Percentiles rank a stretch among this genome's conserved stretches.
Evolutionary conservation across 2,113 vertebrate species (phyloP).

Genomic region (Amphiprion ocellaris): DNA sequence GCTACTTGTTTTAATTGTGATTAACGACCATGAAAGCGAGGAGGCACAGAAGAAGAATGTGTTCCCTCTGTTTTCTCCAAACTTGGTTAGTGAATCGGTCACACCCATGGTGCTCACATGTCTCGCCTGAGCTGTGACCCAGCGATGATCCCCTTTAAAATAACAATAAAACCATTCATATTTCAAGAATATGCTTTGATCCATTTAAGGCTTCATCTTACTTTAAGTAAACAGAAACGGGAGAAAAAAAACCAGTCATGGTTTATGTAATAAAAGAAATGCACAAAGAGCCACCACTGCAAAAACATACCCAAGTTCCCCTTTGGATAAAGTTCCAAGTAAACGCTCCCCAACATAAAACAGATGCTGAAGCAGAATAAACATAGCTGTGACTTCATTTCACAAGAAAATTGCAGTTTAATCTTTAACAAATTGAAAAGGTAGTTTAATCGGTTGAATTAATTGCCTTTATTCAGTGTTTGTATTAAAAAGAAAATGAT

Average conservation of each 20-base stretch:
- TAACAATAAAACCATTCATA: constrained; percentile 55
- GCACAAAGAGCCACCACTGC: not conserved
- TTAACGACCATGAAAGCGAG: constrained; percentile 17
- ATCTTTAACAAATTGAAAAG: constrained; percentile 4
- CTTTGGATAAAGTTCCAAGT: not conserved
- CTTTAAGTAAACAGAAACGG: constrained; percentile 8
- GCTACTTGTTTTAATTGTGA: constrained; percentile 6
- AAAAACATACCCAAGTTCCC: not conserved
- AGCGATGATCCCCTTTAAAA: constrained; percentile 47
- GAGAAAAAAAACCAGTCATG: not conserved
- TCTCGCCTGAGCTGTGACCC: constrained; percentile 49
- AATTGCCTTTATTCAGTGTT: not conserved
- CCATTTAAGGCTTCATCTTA: constrained; percentile 43
- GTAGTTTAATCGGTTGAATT: not conserved
- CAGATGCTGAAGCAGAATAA: not conserved
- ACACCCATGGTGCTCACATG: constrained; percentile 41
- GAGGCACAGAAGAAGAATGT: constrained; percentile 11
- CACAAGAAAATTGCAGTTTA: constrained; percentile 6
- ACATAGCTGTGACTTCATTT: not conserved
- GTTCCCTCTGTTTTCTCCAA: constrained; percentile 32
- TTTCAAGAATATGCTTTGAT: constrained; percentile 36
- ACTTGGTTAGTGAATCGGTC: constrained; percentile 47
- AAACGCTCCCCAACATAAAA: not conserved
- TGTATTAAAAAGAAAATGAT: not conserved
- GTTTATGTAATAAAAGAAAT: not conserved